Base-by-base conservation (phyloP, 2,888 invertebrate genomes). In the Lepidonotus clava region DNA sequence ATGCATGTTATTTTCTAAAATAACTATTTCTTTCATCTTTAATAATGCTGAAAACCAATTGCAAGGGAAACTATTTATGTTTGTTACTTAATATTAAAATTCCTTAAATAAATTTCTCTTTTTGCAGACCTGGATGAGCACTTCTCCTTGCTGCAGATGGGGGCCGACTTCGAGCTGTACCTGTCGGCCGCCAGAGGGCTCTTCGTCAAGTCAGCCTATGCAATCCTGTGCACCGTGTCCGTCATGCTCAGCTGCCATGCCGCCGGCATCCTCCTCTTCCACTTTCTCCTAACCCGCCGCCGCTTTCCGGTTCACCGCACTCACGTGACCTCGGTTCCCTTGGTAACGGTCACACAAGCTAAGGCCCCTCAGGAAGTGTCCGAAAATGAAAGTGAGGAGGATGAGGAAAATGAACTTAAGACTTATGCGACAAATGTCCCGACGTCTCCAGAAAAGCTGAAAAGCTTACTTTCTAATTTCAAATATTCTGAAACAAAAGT, bases 241-340 rank as follows among this genome's bases (percentile, higher is more conserved):
- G 66, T 76, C 71, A 88, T 90, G 87, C 80, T 89, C 66, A 77
- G 89, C 84, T 87, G 88, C 80, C 88, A 89, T 86, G 61, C 88
- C 51, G 38, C 83, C 85, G 88, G 89, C 38, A 41, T 77, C 84
- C 80, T 90, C 61, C 32, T 88, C 32, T 89, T 88, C 85, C 88
- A 89, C 32, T 90, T 83, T 71, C 87, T 89, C 36, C 86, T 85
- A 53, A 85, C 87, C 11, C 83, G 88, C 24, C 85, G 80, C n/a
- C 84, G 53, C 11, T 86, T 88, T 56, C 83, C 87, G 28, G 86
- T 89, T 14, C 86, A 87, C 34, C 85, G 87, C 6, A 61, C 87
- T 1, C 88, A 61, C 67, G 80, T 89, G 53, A 85, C 87, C 18
- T 87, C 87, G n/a, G 41, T 76, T 28, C 84, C 71, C 6, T 66